A percentile compares a stretch with the other conserved stretches of the same genome.
phyloP scores from a whole-genome alignment of 2,113 vertebrate genomes.

The Pavo muticus region DNA sequence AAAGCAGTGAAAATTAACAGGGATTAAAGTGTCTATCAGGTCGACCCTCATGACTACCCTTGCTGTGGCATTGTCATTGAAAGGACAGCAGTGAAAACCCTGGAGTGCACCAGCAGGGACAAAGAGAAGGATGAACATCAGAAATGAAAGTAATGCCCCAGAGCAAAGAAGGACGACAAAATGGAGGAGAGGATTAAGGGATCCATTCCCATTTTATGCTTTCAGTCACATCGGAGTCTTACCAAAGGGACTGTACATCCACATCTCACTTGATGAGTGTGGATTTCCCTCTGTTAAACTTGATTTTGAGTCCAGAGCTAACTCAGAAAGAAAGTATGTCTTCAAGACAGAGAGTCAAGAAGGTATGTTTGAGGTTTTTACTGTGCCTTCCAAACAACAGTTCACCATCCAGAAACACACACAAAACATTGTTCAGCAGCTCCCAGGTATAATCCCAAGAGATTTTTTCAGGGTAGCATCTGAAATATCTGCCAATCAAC shows the following conservation, averaged over 20 bases:
- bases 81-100: background rate
- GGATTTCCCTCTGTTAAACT: background rate
- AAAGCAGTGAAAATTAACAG: background rate
- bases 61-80: background rate
- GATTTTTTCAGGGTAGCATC: background rate
- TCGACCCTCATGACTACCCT: background rate
- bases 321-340: too few species aligned
- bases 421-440: background rate
- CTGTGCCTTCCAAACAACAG: background rate
- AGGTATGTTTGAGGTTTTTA: background rate
- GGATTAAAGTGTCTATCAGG: too few species aligned
- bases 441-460: background rate
- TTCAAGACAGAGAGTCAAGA: background rate
- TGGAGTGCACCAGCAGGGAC: background rate
- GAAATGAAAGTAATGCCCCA: background rate
- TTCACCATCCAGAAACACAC: background rate
- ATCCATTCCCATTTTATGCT: background rate
- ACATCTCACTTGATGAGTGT: background rate
- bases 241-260: background rate
- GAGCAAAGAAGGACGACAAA: background rate
- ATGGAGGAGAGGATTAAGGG: background rate
- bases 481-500: background rate
- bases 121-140: background rate
- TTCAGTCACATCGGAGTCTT: fast-evolving
- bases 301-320: background rate